Percentiles rank a stretch among this genome's conserved stretches.
phyloP scores from a whole-genome alignment of 1,140 invertebrate genomes.

The Coelopa frigida region DNA sequence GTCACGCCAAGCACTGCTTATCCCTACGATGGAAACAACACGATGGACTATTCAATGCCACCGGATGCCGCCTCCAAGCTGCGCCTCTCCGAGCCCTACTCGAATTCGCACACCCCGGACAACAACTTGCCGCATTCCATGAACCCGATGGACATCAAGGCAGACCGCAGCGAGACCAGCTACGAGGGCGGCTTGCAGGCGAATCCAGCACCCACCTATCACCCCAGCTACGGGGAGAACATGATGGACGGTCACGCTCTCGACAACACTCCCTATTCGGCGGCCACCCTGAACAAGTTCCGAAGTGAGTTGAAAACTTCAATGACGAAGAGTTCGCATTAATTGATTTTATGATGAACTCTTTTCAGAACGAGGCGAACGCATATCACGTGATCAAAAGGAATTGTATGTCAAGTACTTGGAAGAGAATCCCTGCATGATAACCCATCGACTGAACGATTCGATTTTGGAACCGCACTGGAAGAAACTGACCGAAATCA shows the following conservation, averaged over 20 bases:
- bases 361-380: slow-evolving; percentile 33
- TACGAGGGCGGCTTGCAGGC: no score
- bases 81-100: slow-evolving; percentile 20
- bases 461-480: slow-evolving; percentile 34
- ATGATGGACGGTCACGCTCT: slow-evolving; percentile 12
- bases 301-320: slow-evolving; percentile 26
- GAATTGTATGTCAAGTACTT: slow-evolving; percentile 41
- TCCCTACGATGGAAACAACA: no score
- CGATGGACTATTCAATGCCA: no score
- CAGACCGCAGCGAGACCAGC: no score
- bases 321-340: not conserved
- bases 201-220: no score
- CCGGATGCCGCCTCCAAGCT: slow-evolving; percentile 22
- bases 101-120: slow-evolving; percentile 26
- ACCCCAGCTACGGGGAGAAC: slow-evolving; percentile 25
- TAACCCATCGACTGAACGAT: slow-evolving; percentile 36
- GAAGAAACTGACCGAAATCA: slow-evolving; percentile 31
- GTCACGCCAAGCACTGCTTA: no score
- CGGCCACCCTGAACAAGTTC: slow-evolving; percentile 28
- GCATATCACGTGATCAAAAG: slow-evolving; percentile 41
- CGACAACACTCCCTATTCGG: slow-evolving; percentile 4
- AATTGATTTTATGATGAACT: not conserved
- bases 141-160: slow-evolving; percentile 37
- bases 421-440: slow-evolving; percentile 40
- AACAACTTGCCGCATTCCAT: slow-evolving; percentile 34